Conservation (phyloP, 2,797 vertebrate species). For the Dipus sagitta region DNA sequence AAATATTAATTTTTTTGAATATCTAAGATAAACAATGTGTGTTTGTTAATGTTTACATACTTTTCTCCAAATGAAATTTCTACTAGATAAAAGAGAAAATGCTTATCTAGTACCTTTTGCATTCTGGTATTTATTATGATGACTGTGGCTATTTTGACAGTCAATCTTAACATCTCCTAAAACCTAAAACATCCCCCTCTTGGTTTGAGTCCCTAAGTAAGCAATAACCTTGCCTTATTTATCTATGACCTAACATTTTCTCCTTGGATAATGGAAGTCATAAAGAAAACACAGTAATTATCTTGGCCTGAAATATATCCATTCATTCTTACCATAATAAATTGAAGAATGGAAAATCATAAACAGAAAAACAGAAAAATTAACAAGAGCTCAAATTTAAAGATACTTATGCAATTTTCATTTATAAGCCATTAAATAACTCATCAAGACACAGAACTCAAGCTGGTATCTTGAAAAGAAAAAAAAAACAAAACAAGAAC, state of each 20-base stretch:
- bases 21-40: slow-evolving; percentile 18
- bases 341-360: slow-evolving; percentile 10
- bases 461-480: neutral
- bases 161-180: slow-evolving; percentile 7
- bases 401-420: slow-evolving; percentile 33
- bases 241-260: slow-evolving; percentile 29
- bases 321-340: slow-evolving; percentile 15
- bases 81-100: slow-evolving; percentile 38
- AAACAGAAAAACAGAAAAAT: slow-evolving; percentile 48
- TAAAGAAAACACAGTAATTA: slow-evolving; percentile 18
- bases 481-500: neutral
- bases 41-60: neutral
- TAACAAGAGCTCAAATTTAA: slow-evolving; percentile 6
- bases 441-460: neutral
- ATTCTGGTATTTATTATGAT: neutral
- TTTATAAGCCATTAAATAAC: slow-evolving; percentile 44
- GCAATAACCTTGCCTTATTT: slow-evolving; percentile 42
- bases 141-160: slow-evolving; percentile 26
- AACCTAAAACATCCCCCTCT: slow-evolving; percentile 31
- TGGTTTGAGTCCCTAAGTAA: neutral
- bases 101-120: neutral
- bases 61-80: slow-evolving; percentile 40
- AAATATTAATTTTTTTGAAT: neutral
- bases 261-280: slow-evolving; percentile 28
- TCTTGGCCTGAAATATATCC: slow-evolving; percentile 41